Evolutionary conservation across 64 coral and sea anemone species (phyloP), one percentile per base, ranked within the genome.

Genomic region (Pocillopora damicornis): DNA sequence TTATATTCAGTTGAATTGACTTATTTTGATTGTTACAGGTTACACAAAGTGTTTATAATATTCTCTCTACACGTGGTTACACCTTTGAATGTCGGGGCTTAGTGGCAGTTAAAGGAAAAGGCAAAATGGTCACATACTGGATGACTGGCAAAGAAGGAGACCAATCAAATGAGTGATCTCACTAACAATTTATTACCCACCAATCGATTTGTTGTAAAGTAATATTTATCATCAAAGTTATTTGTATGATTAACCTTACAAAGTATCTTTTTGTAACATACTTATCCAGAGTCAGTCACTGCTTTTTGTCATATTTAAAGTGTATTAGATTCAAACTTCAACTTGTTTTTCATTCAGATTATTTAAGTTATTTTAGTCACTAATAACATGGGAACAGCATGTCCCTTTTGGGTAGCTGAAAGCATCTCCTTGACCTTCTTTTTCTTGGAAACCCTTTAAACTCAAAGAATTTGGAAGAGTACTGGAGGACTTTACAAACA

Each of bases 81-180:
- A 99, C 97, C 13, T 99, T 99, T 79, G 93, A 99, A 64, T 99
- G 97, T 74, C 97, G 97, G 51, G 97, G 97, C 10, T 85, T 95
- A 80, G 93, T 99, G 13, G 84, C 93, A 16, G 97, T 99, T 15
- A 99, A 99, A 82, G 97, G 97, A 10, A 99, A 99, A 95, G 97
- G 97, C 5, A 95, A 89, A 75, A 99, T 99, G 97, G 93, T 99
- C 13, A 99, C 97, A 0, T 99, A 99, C 26, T 99, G 93, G 93
- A 63, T 99, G 84, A 94, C 93, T 85, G 97, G 97, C 1, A 99
- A 99, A 76, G 97, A 99, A 91, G 97, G 97, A 58, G 81, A 85
- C 42, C 81, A 85, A 9, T 73, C 81, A 45, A 85, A 37, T 72
- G 69, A 83, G 36, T 58, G 20, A 12, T 11, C 3, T 38, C 74